A percentile compares a stretch with the other conserved stretches of the same genome.
Evolutionary conservation across 2,888 invertebrate genomes (phyloP).

Genomic region (Drosophila parthenogenetica): DNA sequence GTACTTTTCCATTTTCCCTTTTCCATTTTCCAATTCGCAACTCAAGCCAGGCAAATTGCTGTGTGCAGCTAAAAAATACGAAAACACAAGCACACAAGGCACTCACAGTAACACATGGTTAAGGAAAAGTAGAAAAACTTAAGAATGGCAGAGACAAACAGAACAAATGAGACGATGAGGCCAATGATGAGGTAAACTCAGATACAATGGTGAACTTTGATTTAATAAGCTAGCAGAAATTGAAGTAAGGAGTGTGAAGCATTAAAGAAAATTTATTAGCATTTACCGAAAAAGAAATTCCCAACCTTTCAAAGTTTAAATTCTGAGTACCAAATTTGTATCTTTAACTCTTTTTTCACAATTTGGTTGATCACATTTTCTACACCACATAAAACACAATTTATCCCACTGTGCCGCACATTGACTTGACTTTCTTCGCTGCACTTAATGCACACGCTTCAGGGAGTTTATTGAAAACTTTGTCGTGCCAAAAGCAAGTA

Average conservation of each 20-base stretch:
- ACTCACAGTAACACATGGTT: constrained; percentile 2
- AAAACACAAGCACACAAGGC: constrained; percentile 16
- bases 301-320: too few relatives aligned
- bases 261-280: too few relatives aligned
- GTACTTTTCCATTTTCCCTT: constrained; percentile 21
- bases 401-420: constrained; percentile 53
- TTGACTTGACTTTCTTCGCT: constrained; percentile 69
- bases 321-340: too few relatives aligned
- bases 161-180: constrained; percentile 68
- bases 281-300: too few relatives aligned
- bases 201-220: constrained; percentile 32
- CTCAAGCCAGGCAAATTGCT: constrained; percentile 78
- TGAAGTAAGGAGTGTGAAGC: not conserved
- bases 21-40: constrained; percentile 76
- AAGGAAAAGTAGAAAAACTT: not conserved
- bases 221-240: too few relatives aligned
- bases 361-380: not conserved
- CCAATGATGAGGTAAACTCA: constrained; percentile 66
- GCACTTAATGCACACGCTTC: constrained; percentile 82
- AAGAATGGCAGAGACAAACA: constrained; percentile 11
- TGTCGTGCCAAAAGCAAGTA: constrained; percentile 76
- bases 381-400: not conserved
- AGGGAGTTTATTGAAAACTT: constrained; percentile 83
- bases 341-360: too few relatives aligned
- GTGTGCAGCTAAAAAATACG: constrained; percentile 42